Base-by-base conservation (phyloP, 2,797 vertebrate species). In the Limosa lapponica region DNA sequence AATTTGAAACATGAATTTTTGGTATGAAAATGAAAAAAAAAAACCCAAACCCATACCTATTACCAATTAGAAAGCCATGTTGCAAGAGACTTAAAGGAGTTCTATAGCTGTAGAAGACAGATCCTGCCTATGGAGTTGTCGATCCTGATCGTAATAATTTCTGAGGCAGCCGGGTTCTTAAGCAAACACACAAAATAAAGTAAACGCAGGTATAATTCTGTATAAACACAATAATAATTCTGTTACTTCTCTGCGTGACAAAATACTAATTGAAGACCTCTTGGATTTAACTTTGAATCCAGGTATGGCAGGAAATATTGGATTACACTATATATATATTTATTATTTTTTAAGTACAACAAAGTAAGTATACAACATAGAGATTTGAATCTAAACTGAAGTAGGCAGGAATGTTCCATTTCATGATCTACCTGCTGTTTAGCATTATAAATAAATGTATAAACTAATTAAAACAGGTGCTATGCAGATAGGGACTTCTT, bases 31-130 rank as follows among this genome's bases (percentile, higher is more conserved):
- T 37, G 5, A 32, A 25, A 79, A 43, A 32, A 55, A 34, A 0
- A 0, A 32, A 25, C 8, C 11, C 4, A 32, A 27, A 46, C 7
- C 28, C 32, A 19, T 58, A 49, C 3, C 7, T 55, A 27, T 15
- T 65, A 8, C 4, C 0, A 2, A 37, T 88, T 74, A 66, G 25
- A 78, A 90, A 78, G 4, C 5, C 37, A 16, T 49, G 18, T 34
- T 80, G 6, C 5, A 44, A 49, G 39, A 55, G 5, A 25, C 13
- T 62, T 70, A 11, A 2, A 46, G 16, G 16, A 28, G 3, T 57
- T 79, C 20, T 65, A 4, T 7, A 79, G 14, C 18, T 82, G 16
- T 13, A 32, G 58, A 69, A 82, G 17, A 49, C 1, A 15, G 13
- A 52, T 8, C 6, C 13, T 80, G 19, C 2, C 24, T 25, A 18